Evolutionary conservation across 1,140 invertebrate genomes (phyloP), one percentile per base, ranked within the genome.

Genomic region (Laodelphax striatellus): DNA sequence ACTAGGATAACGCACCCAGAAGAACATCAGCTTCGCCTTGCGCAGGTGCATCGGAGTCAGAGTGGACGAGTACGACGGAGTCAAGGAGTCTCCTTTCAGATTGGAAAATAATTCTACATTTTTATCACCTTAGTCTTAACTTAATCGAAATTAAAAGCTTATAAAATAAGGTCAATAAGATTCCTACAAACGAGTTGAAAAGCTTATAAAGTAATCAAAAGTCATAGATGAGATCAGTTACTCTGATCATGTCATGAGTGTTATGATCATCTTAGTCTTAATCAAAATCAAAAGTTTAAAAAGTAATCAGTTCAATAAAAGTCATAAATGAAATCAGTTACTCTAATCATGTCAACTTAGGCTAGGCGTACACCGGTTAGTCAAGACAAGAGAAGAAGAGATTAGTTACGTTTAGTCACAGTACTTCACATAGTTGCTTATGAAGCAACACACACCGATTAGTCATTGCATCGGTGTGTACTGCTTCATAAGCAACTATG

Each of bases 21-120:
- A 99, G 87, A 99, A 99, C 97, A 99, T 99, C 77, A 99, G 82
- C 81, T 99, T 99, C 53, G 97, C 97, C 77, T 99, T 99, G 70
- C 97, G 84, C 71, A 99, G 87, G 82, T 99, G 97, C 92, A 99
- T 98, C 69, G 97, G 97, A 64, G 96, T 99, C 76, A 99, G 80
- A 68, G 92, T 95, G 72, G 91, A 92, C 77, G 88, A 92, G 85
- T 93, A 79, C 61, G 58, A 81, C 50, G 62, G 61, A 57, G 68
- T 69, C 64, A 69, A 64, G 68, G 68, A 66, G 57, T 50, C 44
- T 55, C 58, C 57, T 57, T 58, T 60, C 11, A 55, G 31, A 53
- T 50, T 50, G 21, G 21, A 50, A 17, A 50, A 50, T 11, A 50
- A 22, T 50, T 22, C 21, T 50, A 50, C 21, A 22, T 50, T 50